A percentile compares a stretch with the other conserved stretches of the same genome.
These are phyloP conservation scores for Clepsis dumicolana DNA, from an alignment of 2,888 invertebrate genomes.

Conservation along the genomic window DNA sequence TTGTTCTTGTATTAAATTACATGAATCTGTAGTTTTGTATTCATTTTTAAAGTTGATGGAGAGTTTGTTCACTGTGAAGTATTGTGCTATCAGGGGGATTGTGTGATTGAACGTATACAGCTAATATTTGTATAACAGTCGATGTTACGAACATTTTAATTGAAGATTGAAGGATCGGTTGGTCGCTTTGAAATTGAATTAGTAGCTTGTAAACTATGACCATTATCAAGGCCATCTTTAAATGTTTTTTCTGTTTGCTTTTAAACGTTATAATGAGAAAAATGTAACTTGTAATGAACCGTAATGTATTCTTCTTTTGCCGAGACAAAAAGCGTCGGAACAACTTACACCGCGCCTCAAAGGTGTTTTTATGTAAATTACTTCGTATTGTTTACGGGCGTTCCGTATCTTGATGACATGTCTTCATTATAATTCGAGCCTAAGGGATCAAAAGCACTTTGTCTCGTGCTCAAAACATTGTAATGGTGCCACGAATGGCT, in stretches of 20 bases:
- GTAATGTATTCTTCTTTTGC: neutral
- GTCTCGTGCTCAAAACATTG: conserved; percentile 15
- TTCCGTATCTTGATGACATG: conserved; percentile 11
- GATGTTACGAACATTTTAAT: too few species aligned
- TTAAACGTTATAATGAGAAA: neutral
- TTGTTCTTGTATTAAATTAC: conserved; percentile 47
- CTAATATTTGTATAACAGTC: neutral
- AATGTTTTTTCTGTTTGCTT: neutral
- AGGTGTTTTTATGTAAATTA: conserved; percentile 19
- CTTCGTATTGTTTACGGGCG: conserved; percentile 11
- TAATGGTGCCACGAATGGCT: conserved; percentile 7
- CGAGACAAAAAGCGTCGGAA: neutral
- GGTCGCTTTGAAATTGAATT: neutral
- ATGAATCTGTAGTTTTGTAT: conserved; percentile 40
- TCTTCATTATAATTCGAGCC: conserved; percentile 22
- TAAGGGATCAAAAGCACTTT: conserved; percentile 14
- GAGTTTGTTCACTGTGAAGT: neutral
- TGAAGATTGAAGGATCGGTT: neutral
- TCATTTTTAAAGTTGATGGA: conserved; percentile 16
- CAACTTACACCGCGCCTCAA: neutral
- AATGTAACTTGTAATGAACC: neutral
- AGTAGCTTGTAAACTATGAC: too few species aligned
- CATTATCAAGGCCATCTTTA: too few species aligned
- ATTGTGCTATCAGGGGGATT: neutral
- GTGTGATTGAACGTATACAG: neutral